Conservation (phyloP, 2,797 vertebrate genomes). For the Eurystomus glaucurus region DNA sequence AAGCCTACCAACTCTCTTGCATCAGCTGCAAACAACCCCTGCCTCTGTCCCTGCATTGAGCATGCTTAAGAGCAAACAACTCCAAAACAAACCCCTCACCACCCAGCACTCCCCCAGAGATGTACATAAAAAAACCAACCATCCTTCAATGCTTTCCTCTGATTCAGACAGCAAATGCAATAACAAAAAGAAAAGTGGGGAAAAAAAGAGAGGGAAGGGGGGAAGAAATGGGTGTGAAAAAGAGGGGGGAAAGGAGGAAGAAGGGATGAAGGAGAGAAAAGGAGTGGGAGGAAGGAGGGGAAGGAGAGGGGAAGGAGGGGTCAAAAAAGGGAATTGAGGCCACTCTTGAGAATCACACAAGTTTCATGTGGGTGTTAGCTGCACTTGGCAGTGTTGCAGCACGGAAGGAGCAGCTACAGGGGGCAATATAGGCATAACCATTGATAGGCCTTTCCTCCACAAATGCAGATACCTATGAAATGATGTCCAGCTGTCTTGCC, state of each 20-base stretch:
- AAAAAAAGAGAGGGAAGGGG: too few species aligned
- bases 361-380: background rate
- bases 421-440: background rate
- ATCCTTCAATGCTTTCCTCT: background rate
- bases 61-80: background rate
- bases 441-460: background rate
- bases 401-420: background rate
- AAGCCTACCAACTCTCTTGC: background rate
- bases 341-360: background rate
- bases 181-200: background rate
- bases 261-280: too few species aligned
- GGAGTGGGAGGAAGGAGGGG: background rate
- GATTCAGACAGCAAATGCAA: background rate
- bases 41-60: background rate
- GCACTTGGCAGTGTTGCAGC: background rate
- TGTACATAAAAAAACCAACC: background rate
- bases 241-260: accelerated
- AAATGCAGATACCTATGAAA: background rate
- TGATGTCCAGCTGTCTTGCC: background rate
- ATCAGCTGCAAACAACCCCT: background rate
- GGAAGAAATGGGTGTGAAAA: background rate
- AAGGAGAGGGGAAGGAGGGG: accelerated
- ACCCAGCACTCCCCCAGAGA: background rate
- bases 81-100: background rate
- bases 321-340: background rate